Evolutionary conservation across 2,888 invertebrate genomes (phyloP), one percentile per base, ranked within the genome.

Genomic region (Papilio demoleus): DNA sequence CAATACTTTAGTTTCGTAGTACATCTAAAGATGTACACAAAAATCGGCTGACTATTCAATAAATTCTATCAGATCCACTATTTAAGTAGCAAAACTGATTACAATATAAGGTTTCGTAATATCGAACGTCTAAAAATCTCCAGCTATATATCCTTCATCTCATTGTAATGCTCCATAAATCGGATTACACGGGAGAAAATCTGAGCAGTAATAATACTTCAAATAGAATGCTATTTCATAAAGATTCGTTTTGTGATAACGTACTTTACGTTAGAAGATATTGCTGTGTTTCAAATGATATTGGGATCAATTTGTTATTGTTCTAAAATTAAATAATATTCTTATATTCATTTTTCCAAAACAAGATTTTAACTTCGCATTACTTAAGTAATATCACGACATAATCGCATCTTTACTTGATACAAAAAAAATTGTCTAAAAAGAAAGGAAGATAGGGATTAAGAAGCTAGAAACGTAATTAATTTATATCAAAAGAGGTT

Each of bases 141-240:
- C 0, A 58, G 63, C 61, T 59, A 36, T 64, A 68, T 64, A 45
- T 59, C 68, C 58, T 64, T 59, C 63, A 59, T 68, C 68, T 63
- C 58, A 68, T 63, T 63, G 63, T 68, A 68, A 68, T 68, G 63
- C 58, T 63, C 63, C 58, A 68, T 68, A 68, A 68, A 68, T 68
- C 68, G 58, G 63, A 68, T 68, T 68, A 68, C 47, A 64, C 47
- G 42, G 68, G 58, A 68, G 68, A 47, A 68, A 64, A 68, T 68
- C 68, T 63, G 68, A 64, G 63, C 68, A 68, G 68, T 68, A 68
- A 68, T 68, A 68, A 64, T 68, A 64, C 68, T 68, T 68, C 63
- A 68, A 68, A 68, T 68, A 68, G 63, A 68, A 68, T 68, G 68
- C 68, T 47, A 68, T 68, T 63, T 68, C 47, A 63, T 68, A 68